Conservation (phyloP, 2,888 invertebrate genomes). For the Heteromyza rotundicornis region DNA sequence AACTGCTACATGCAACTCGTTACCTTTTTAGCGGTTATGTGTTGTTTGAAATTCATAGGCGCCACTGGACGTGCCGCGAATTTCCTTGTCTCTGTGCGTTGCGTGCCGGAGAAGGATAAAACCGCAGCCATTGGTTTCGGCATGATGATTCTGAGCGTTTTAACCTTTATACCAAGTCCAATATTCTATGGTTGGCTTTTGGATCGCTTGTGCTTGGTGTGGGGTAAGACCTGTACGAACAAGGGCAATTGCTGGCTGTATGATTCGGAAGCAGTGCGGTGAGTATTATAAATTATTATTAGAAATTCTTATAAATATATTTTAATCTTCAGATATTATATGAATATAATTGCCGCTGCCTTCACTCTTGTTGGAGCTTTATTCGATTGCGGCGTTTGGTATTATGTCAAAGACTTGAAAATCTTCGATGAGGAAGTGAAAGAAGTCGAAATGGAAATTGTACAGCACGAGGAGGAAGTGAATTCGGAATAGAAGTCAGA, state of each 20-base stretch:
- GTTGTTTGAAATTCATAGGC: conserved; percentile 65
- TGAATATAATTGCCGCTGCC: conserved; percentile 69
- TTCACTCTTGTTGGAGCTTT: conserved; percentile 69
- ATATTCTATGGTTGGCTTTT: conserved; percentile 76
- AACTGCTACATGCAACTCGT: conserved; percentile 66
- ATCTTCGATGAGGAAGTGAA: conserved; percentile 69
- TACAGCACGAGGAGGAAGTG: conserved; percentile 56
- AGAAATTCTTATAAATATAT: conserved; percentile 5
- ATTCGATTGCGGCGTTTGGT: conserved; percentile 71
- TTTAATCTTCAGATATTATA: conserved; percentile 63
- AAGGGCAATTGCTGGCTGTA: conserved; percentile 78
- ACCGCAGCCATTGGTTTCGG: conserved; percentile 72
- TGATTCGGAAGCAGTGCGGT: conserved; percentile 67
- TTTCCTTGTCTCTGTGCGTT: conserved; percentile 67
- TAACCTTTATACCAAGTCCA: conserved; percentile 75
- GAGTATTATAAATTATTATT: conserved; percentile 13
- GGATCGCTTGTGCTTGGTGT: conserved; percentile 70
- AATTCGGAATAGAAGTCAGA: conserved; percentile 57
- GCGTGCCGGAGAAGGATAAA: conserved; percentile 73
- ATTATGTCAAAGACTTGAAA: conserved; percentile 70
- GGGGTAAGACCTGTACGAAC: conserved; percentile 74
- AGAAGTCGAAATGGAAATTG: conserved; percentile 57
- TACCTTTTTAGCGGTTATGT: conserved; percentile 64
- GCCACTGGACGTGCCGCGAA: conserved; percentile 67
- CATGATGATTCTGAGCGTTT: conserved; percentile 69